These are phyloP conservation scores for Dasyprocta punctata DNA, from an alignment of 2,113 vertebrate species.

Conservation along the genomic window DNA sequence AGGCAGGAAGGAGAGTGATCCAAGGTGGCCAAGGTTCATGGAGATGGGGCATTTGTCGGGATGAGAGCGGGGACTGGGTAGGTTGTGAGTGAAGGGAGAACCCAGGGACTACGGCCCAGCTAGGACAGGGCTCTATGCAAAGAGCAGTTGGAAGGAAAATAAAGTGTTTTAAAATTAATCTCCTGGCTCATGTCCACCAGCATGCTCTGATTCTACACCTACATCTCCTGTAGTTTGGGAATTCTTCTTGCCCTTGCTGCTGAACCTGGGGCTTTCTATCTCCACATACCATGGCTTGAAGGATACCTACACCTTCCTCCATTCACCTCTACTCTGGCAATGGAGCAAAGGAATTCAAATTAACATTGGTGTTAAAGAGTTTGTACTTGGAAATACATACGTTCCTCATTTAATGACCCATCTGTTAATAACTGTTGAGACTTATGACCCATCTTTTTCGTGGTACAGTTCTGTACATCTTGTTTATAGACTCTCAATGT, in stretches of 20 bases:
- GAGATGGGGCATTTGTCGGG: neutral
- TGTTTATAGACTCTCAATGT: neutral
- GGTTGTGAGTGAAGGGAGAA: neutral
- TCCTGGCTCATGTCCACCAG: neutral
- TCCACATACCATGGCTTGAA: neutral
- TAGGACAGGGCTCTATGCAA: neutral
- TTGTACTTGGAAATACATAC: neutral
- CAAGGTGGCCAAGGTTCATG: neutral
- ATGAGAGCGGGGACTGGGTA: neutral
- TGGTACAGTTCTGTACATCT: neutral
- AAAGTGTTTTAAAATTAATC: neutral
- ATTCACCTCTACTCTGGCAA: neutral
- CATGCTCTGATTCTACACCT: neutral
- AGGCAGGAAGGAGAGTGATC: neutral
- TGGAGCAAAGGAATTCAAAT: neutral
- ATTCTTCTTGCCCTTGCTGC: neutral
- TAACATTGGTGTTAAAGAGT: neutral
- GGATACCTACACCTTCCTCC: neutral
- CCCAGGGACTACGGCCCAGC: neutral
- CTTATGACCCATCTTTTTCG: neutral
- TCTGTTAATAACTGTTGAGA: neutral
- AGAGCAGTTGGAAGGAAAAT: neutral
- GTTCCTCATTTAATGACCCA: neutral
- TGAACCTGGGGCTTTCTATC: neutral
- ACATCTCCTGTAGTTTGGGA: neutral